Evolutionary conservation across 2,797 vertebrate species (phyloP), one percentile per base, ranked within the genome.

Genomic region (Xenopus petersii): DNA sequence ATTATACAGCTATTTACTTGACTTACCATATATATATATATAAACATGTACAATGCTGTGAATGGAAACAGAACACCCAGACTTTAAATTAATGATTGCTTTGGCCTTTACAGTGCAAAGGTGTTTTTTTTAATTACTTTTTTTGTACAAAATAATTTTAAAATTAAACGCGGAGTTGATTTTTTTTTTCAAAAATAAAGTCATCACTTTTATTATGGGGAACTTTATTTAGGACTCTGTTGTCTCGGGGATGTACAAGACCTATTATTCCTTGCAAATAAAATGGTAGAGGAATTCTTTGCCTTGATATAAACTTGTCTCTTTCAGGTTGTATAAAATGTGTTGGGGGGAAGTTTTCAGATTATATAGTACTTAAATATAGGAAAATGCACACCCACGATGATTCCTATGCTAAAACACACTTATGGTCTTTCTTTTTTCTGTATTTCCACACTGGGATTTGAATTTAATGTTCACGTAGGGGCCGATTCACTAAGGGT

Each of bases 401-500:
- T 94, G 87, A 94, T 98, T 98, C 96, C 97, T 98, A 98, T 98
- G 95, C 95, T 97, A 98, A 96, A 98, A 97, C 95, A 96, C 95
- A 96, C 95, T 96, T 98, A 97, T 96, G 95, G 94, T 97, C 91
- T 98, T 89, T 89, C 93, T 96, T 15, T 30, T 98, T 95, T 98
- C 96, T 98, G 96, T 98, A 98, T 97, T 97, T 98, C 96, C 98
- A 99, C 96, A 96, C 98, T 95, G 96, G 96, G 98, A 98, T 99
- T 99, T 98, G 96, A 98, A 98, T 97, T 98, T 95, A 96, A 96
- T 99, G 97, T 99, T 98, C 95, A 98, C 94, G 3, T 26, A 26
- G 26, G 26, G 26, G 26, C 26, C 2, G 26, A 26, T 26, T 26
- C 3, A 26, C 26, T 26, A 26, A 26, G 26, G 26, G 26, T 26